Base-by-base conservation (phyloP, 2,113 vertebrate genomes). In the Xenotilapia leptura region DNA sequence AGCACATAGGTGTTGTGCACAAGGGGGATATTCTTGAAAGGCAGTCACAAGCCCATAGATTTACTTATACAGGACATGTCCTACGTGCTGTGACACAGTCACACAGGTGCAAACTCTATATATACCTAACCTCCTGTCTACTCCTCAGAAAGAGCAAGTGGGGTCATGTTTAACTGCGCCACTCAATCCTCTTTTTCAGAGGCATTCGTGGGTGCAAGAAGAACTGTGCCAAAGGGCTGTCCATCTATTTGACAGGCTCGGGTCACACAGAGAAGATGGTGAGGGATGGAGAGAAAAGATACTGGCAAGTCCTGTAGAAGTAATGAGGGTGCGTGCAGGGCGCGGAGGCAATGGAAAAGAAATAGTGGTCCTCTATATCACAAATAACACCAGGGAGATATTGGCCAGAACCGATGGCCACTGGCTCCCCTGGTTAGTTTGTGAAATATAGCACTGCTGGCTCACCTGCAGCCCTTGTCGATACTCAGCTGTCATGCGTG, bases 361-460 rank as follows among this genome's bases (percentile, higher is more conserved):
- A 90, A 93, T 90, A 92, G 86, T 51, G 42, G 65, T 42, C 47
- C 80, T 88, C 73, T 84, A 86, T 84, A 87, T 92, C 85, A 91
- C 77, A 89, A 89, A 93, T 86, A 85, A 88, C 79, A 60, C 28
- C 4, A 13, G 38, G 14, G 60, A 85, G 83, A 87, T 5, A 26
- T 40, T 85, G 88, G 68, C 73, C 79, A 75, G 62, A 88, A 93
- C 84, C 19, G 55, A 94, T 92, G 89, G 90, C 88, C 86, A 54
- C 19, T 42, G 80, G 85, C 82, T 80, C 13, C 79, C 85, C 88
- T 84, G 82, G 91, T 93, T 92, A 92, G 84, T 77, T 49, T n/a
- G 88, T 94, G 90, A 95, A 95, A 95, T 95, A 95, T 90, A 81
- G 83, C 70, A 45, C 40, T 10, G 33, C 17, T 56, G 87, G 79